These are phyloP conservation scores for Thunnus maccoyii DNA, from an alignment of 2,113 vertebrate species.

Conservation along the genomic window DNA sequence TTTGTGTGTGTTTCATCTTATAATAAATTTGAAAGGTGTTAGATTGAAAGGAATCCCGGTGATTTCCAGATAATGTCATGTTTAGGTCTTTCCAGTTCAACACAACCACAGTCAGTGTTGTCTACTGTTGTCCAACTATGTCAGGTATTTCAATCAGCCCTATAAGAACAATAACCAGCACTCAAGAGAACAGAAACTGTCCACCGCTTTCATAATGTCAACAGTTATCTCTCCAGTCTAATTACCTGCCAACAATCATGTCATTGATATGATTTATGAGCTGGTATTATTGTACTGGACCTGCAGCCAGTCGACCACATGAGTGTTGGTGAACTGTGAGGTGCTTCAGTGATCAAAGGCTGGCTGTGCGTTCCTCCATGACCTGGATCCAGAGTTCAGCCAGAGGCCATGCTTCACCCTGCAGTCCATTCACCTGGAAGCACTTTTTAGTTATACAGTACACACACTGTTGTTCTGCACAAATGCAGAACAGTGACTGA, in stretches of 20 bases:
- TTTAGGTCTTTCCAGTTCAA: conserved; percentile 5
- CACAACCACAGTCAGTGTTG: conserved; percentile 11
- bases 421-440: conserved; percentile 51
- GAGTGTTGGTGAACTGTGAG: conserved; percentile 49
- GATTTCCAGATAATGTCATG: conserved; percentile 42
- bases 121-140: conserved; percentile 34
- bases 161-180: background rate
- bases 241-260: conserved; percentile 49
- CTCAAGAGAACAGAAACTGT: conserved; percentile 1
- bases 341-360: conserved; percentile 71
- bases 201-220: conserved; percentile 7
- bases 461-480: background rate
- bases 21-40: conserved; percentile 1
- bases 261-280: conserved; percentile 61
- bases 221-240: conserved; percentile 16
- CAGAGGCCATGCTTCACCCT: conserved; percentile 54
- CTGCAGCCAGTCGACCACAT: conserved; percentile 46
- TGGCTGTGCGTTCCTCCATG: conserved; percentile 24
- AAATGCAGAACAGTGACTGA: background rate
- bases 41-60: conserved; percentile 41
- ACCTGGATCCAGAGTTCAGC: conserved; percentile 73
- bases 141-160: conserved; percentile 40
- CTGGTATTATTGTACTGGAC: conserved; percentile 48
- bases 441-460: conserved; percentile 15
- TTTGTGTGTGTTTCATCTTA: background rate